Percentiles rank a stretch among this genome's conserved stretches.
Evolutionary conservation across 2,888 invertebrate genomes (phyloP).

Genomic region (Philopedon plagiatum): DNA sequence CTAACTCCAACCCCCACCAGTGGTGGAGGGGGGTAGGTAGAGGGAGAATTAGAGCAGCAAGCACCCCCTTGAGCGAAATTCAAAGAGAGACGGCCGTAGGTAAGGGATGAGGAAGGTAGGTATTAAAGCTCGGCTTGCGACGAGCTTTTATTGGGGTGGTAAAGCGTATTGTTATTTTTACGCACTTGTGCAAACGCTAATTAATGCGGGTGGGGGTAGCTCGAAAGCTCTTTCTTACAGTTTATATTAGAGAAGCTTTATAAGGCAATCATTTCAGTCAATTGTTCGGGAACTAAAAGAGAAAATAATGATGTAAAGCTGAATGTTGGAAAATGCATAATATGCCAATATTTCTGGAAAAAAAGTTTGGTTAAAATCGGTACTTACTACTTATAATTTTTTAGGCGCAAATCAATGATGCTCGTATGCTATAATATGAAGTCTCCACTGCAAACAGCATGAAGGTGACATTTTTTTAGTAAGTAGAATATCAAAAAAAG

Average conservation of each 20-base stretch:
- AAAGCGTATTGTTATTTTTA: conserved; percentile 38
- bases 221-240: not conserved
- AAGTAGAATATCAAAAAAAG: no score
- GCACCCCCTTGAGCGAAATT: conserved; percentile 38
- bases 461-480: no score
- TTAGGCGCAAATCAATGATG: no score
- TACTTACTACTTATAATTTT: no score
- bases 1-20: conserved; percentile 66
- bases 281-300: no score
- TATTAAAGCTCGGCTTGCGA: conserved; percentile 20
- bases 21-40: conserved; percentile 55
- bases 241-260: not conserved
- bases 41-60: conserved; percentile 47
- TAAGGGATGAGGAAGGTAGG: conserved; percentile 30
- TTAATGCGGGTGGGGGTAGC: conserved; percentile 22
- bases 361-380: no score
- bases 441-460: no score
- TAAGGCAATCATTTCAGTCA: no score
- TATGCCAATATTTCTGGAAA: no score
- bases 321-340: no score
- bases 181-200: conserved; percentile 36
- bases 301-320: no score
- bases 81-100: conserved; percentile 35
- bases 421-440: no score
- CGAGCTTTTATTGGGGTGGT: conserved; percentile 38